Conservation (phyloP, 2,113 vertebrate species). For the Ginglymostoma cirratum region DNA sequence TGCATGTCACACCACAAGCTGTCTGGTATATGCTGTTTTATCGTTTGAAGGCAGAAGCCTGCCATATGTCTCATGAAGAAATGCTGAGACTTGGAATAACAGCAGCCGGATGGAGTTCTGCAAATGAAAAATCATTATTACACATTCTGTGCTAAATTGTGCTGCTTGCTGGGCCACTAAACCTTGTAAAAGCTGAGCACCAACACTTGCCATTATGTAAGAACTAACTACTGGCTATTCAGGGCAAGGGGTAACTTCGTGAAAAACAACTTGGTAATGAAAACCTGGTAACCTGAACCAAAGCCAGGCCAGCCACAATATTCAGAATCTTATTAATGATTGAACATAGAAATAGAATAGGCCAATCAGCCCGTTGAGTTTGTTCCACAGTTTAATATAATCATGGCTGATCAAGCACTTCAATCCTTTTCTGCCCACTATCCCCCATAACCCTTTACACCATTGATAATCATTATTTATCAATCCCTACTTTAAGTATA, state of each 20-base stretch:
- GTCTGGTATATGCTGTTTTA: neutral
- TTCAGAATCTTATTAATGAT: neutral
- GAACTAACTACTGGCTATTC: neutral
- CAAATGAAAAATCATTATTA: neutral
- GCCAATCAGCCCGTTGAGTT: too few species aligned
- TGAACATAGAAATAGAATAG: too few species aligned
- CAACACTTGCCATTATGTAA: neutral
- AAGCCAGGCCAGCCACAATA: too few species aligned
- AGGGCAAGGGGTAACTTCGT: too few species aligned
- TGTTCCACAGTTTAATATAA: too few species aligned
- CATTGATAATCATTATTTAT: too few species aligned
- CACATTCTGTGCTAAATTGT: neutral
- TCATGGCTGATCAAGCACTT: too few species aligned
- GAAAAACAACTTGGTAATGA: neutral
- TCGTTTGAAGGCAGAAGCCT: neutral
- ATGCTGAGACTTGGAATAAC: neutral
- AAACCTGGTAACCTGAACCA: neutral
- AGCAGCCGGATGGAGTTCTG: neutral
- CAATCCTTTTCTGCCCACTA: neutral
- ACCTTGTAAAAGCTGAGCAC: neutral
- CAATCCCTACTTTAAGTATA: too few species aligned
- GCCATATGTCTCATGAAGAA: neutral
- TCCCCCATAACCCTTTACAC: neutral
- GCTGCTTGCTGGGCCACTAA: neutral
- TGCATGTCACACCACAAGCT: neutral